A percentile compares a stretch with the other conserved stretches of the same genome.
Conservation (phyloP, 2,888 invertebrate species). For the Nipponacmea schrenckii region DNA sequence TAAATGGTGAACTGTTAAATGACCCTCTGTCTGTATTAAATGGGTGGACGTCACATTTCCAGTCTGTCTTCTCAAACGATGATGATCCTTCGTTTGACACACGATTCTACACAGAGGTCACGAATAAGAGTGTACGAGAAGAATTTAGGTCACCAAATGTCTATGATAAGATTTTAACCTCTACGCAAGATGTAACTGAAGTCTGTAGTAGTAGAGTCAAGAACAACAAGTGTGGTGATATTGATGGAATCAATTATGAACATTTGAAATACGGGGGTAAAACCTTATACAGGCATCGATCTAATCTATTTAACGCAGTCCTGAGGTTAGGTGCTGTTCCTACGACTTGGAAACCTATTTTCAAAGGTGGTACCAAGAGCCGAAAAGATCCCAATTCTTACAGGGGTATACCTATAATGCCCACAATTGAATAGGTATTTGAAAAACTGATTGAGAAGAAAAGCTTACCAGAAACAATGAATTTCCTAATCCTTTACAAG, state of each 20-base stretch:
- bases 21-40: not conserved
- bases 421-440: slow-evolving; percentile 11
- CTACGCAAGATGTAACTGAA: not conserved
- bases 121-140: not conserved
- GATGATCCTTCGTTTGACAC: too few species aligned
- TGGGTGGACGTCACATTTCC: not conserved
- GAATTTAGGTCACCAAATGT: not conserved
- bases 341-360: not conserved
- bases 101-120: not conserved
- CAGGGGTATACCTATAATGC: slow-evolving; percentile 10
- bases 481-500: slow-evolving; percentile 14
- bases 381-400: slow-evolving; percentile 8
- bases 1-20: not conserved
- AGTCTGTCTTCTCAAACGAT: not conserved
- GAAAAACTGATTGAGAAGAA: slow-evolving; percentile 1
- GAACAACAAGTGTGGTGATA: not conserved
- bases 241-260: not conserved
- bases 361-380: slow-evolving; percentile 14
- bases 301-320: not conserved
- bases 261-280: not conserved
- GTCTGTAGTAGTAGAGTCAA: not conserved
- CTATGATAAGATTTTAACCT: not conserved
- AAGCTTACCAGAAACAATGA: not conserved
- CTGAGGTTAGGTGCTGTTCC: not conserved
- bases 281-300: not conserved